These are phyloP conservation scores for Phocoena sinus DNA, from an alignment of 2,113 vertebrate species.

Conservation along the genomic window DNA sequence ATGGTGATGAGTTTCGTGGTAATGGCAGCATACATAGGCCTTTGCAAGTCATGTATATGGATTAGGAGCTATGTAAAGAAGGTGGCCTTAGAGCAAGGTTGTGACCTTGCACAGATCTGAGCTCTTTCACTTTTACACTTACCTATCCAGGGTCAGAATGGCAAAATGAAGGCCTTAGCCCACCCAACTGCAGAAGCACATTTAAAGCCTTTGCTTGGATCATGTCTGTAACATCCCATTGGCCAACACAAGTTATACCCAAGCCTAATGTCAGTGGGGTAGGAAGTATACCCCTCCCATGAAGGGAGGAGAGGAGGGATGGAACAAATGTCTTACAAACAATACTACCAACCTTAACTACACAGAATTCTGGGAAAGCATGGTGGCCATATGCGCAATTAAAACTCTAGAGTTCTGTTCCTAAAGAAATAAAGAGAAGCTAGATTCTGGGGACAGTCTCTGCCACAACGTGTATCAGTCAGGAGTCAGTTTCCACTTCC, in stretches of 20 bases:
- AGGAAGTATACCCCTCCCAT: not conserved
- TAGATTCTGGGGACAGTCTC: not conserved
- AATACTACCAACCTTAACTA: not conserved
- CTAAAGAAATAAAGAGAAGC: not conserved
- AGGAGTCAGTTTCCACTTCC: not conserved
- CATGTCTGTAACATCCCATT: too few relatives aligned
- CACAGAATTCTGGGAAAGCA: not conserved
- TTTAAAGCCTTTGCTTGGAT: not conserved
- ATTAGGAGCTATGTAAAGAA: not conserved
- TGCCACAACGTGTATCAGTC: not conserved
- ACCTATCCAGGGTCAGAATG: not conserved
- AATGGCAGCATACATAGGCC: too few relatives aligned
- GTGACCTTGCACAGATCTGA: not conserved
- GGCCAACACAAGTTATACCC: not conserved
- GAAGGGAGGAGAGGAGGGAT: not conserved
- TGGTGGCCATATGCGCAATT: not conserved
- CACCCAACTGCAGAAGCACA: not conserved
- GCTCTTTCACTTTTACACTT: not conserved
- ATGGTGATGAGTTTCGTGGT: not conserved
- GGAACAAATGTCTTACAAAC: not conserved
- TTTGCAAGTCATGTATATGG: not conserved
- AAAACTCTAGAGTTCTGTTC: not conserved
- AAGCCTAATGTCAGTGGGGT: too few relatives aligned
- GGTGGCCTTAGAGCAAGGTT: not conserved
- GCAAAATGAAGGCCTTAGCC: not conserved